phyloP scores from a whole-genome alignment of 2,113 vertebrate genomes.

The Todiramphus chloris region DNA sequence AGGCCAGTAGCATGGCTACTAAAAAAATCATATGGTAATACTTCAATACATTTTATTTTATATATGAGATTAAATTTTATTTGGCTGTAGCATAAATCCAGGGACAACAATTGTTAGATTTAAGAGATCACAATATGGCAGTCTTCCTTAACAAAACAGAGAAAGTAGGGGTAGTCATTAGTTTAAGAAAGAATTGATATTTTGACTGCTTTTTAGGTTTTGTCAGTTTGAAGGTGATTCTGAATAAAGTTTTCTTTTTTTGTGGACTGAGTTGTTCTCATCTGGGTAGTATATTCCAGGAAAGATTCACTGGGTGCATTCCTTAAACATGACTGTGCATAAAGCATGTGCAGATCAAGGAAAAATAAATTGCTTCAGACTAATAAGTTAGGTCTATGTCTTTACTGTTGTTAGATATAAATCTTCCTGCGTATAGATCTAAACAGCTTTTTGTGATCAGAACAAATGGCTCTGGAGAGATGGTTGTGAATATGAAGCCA shows the following conservation, averaged over 20 bases:
- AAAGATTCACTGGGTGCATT: neutral
- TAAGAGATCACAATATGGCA: neutral
- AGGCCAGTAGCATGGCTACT: neutral
- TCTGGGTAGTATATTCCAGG: neutral
- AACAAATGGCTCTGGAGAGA: neutral
- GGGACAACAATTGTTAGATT: neutral
- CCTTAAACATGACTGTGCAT: conserved; percentile 18
- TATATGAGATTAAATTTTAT: neutral
- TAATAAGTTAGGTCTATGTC: neutral
- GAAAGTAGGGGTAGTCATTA: neutral
- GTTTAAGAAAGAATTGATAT: neutral
- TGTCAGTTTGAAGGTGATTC: neutral
- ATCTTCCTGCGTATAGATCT: neutral
- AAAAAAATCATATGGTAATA: neutral
- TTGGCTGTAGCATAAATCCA: neutral
- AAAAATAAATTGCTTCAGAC: neutral
- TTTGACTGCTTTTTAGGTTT: neutral
- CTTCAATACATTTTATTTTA: neutral
- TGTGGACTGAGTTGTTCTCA: neutral
- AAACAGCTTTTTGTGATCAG: neutral
- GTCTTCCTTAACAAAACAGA: neutral
- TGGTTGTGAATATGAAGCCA: neutral
- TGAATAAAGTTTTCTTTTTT: neutral
- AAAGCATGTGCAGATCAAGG: neutral
- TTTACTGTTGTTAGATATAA: conserved; percentile 12